These are phyloP conservation scores for Synanthedon tipuliformis DNA, from an alignment of 2,888 invertebrate genomes.

Conservation along the genomic window DNA sequence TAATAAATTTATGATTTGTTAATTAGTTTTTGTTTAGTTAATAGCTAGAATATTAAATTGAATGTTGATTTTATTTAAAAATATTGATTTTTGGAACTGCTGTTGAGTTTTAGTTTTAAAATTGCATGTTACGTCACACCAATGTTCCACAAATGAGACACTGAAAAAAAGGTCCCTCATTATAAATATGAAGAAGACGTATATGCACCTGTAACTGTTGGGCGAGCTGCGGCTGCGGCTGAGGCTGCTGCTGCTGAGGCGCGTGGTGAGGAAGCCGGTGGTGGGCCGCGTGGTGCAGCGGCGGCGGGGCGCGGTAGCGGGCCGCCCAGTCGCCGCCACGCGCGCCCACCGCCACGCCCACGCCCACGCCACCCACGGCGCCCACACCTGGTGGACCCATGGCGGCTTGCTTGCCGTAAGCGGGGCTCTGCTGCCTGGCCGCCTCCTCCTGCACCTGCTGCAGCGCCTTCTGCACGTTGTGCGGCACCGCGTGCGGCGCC, in stretches of 20 bases:
- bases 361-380: constrained; percentile 8
- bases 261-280: constrained; percentile 40
- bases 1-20: too few species aligned
- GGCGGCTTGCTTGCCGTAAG: constrained; percentile 81
- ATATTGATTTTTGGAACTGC: too few species aligned
- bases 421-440: constrained; percentile 87
- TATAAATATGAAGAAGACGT: constrained; percentile 8
- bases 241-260: constrained; percentile 22
- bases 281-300: constrained; percentile 36
- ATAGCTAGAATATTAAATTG: too few species aligned
- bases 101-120: too few species aligned
- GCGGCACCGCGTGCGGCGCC: constrained; percentile 46
- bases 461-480: constrained; percentile 84
- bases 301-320: constrained; percentile 36
- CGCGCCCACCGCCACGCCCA: constrained; percentile 30
- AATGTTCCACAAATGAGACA: too few species aligned
- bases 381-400: constrained; percentile 38
- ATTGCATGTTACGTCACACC: too few species aligned
- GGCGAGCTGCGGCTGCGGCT: constrained; percentile 78
- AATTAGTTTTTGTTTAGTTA: too few species aligned
- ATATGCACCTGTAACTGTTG: constrained; percentile 76
- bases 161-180: too few species aligned
- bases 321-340: constrained; percentile 28
- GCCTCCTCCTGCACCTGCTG: constrained; percentile 93
- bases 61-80: too few species aligned